Evolutionary conservation across 1,140 invertebrate genomes (phyloP).

Genomic region (Ruditapes philippinarum): DNA sequence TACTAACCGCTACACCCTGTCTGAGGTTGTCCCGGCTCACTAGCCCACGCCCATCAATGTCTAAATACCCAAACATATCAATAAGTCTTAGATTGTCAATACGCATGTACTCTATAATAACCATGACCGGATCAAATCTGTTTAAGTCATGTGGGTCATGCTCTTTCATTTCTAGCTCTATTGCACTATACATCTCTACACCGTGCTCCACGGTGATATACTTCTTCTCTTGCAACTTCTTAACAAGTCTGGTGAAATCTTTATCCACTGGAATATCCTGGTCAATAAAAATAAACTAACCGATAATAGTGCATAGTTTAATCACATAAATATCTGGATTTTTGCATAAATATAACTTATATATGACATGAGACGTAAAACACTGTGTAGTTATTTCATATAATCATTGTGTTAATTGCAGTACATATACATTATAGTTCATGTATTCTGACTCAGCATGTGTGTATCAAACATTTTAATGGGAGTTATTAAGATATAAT

Average conservation of each 20-base stretch:
- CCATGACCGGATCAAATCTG: constrained; percentile 78
- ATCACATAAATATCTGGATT: no score
- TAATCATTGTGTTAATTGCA: no score
- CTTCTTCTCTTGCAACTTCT: constrained; percentile 65
- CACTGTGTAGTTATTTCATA: no score
- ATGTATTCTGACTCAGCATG: no score
- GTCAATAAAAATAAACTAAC: no score
- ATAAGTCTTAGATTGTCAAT: constrained; percentile 83
- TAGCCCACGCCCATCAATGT: constrained; percentile 73
- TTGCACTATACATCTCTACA: constrained; percentile 71
- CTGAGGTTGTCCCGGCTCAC: constrained; percentile 74
- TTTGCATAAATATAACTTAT: no score
- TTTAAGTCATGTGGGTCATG: constrained; percentile 78
- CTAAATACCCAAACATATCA: constrained; percentile 81
- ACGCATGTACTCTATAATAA: constrained; percentile 82
- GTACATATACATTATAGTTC: no score
- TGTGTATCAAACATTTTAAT: no score
- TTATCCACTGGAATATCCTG: constrained; percentile 80
- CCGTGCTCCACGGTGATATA: constrained; percentile 76
- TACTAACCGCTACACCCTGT: constrained; percentile 77
- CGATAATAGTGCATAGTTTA: no score
- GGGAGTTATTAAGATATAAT: no score
- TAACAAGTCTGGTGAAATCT: constrained; percentile 73
- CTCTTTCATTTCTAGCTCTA: constrained; percentile 69
- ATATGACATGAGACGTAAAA: no score